These are phyloP conservation scores for Datnioides undecimradiatus DNA, from an alignment of 2,113 vertebrate genomes.

Conservation along the genomic window DNA sequence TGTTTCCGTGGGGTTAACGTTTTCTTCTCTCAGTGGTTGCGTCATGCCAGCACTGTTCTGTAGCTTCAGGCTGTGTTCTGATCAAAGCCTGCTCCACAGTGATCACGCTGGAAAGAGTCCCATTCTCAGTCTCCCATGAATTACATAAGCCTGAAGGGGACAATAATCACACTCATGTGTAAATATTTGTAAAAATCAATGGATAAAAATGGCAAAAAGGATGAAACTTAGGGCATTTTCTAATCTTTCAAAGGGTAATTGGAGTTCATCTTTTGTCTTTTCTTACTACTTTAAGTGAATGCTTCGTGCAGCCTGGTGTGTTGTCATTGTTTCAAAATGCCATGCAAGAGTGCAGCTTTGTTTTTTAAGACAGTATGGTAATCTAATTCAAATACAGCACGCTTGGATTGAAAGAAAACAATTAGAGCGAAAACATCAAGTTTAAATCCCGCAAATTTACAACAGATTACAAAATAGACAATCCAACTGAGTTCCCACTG, in stretches of 20 bases:
- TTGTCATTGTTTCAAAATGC: not conserved
- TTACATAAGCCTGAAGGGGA: slow-evolving; percentile 24
- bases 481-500: slow-evolving; percentile 1
- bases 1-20: slow-evolving; percentile 3
- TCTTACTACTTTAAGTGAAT: not conserved
- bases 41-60: slow-evolving; percentile 34
- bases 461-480: not conserved
- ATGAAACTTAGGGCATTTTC: slow-evolving; percentile 21
- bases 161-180: slow-evolving; percentile 41
- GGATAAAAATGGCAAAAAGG: slow-evolving; percentile 14
- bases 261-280: not conserved
- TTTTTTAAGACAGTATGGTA: slow-evolving; percentile 11
- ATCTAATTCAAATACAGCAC: slow-evolving; percentile 11
- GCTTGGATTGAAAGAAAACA: slow-evolving; percentile 24
- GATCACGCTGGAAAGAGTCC: slow-evolving; percentile 49
- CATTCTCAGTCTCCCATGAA: slow-evolving; percentile 66
- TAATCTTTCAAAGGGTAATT: not conserved
- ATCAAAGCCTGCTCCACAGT: slow-evolving; percentile 52
- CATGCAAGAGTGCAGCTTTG: slow-evolving; percentile 1
- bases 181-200: slow-evolving; percentile 56
- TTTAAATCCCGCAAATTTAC: not conserved
- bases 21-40: slow-evolving; percentile 8
- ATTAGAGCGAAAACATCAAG: not conserved
- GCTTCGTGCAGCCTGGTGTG: not conserved
- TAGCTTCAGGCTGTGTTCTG: slow-evolving; percentile 51